These are phyloP conservation scores for Sipha flava DNA, from an alignment of 1,140 invertebrate species.

Conservation along the genomic window DNA sequence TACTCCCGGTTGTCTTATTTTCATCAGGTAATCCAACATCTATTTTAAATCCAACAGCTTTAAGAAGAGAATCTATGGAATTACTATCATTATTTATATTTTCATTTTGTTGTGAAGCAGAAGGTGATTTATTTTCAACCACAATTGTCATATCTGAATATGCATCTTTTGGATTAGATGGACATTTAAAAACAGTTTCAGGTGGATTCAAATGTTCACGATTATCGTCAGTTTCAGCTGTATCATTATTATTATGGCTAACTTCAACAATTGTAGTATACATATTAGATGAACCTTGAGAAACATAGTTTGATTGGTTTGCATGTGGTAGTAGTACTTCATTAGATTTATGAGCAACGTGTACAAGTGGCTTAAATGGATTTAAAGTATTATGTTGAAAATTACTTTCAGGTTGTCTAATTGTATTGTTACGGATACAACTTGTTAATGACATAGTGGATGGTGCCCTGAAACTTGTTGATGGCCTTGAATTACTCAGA, in stretches of 20 bases:
- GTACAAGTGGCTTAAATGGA: conserved; percentile 10
- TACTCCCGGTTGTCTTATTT: neutral
- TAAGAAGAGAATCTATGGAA: neutral
- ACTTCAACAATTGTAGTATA: neutral
- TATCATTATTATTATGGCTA: neutral
- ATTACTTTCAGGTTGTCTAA: neutral
- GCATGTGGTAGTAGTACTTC: neutral
- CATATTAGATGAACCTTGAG: neutral
- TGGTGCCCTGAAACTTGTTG: neutral
- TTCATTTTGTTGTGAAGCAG: neutral
- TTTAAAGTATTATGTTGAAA: neutral
- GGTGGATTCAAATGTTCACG: neutral
- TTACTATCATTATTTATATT: neutral
- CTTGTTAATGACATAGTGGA: neutral
- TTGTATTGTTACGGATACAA: neutral
- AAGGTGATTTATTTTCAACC: neutral
- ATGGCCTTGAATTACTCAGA: neutral
- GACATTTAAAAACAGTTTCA: neutral
- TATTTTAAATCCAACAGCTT: conserved; percentile 23
- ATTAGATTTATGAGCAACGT: neutral
- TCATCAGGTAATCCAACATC: neutral
- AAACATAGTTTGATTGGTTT: neutral
- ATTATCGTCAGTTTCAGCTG: neutral
- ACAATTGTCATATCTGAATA: conserved; percentile 19
- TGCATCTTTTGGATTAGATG: neutral